Percentiles rank a stretch among this genome's conserved stretches.
These are phyloP conservation scores for Parazoanthus atlanticus DNA, from an alignment of 92 coral and sea anemone genomes.

Conservation along the genomic window DNA sequence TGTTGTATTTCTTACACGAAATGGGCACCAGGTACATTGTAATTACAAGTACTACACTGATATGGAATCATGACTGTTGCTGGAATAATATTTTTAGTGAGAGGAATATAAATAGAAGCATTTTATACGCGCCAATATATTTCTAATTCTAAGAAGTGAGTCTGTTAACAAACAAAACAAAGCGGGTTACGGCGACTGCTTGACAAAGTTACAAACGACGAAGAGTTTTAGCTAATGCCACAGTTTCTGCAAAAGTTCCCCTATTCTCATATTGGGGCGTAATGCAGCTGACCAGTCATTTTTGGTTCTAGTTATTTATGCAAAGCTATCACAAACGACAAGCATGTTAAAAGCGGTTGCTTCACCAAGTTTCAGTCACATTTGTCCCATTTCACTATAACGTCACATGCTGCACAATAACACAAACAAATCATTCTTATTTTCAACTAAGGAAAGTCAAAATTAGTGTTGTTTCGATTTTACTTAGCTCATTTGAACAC, in stretches of 20 bases:
- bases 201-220: background rate
- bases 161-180: conserved; percentile 36
- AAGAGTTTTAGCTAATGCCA: background rate
- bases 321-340: no score
- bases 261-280: background rate
- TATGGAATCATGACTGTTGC: conserved; percentile 6
- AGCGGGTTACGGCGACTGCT: conserved; percentile 8
- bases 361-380: no score
- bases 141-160: conserved; percentile 1
- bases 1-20: conserved; percentile 45
- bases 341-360: no score
- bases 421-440: no score
- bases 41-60: background rate
- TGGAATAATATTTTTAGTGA: conserved; percentile 16
- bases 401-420: no score
- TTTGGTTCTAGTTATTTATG: no score
- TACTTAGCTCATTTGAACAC: no score
- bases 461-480: no score
- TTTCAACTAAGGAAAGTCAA: no score
- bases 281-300: no score
- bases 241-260: background rate
- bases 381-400: no score
- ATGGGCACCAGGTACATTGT: conserved; percentile 29
- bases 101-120: conserved; percentile 36
- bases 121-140: conserved; percentile 14